Conservation (phyloP, 1,140 invertebrate genomes). For the Bicyclus anynana region DNA sequence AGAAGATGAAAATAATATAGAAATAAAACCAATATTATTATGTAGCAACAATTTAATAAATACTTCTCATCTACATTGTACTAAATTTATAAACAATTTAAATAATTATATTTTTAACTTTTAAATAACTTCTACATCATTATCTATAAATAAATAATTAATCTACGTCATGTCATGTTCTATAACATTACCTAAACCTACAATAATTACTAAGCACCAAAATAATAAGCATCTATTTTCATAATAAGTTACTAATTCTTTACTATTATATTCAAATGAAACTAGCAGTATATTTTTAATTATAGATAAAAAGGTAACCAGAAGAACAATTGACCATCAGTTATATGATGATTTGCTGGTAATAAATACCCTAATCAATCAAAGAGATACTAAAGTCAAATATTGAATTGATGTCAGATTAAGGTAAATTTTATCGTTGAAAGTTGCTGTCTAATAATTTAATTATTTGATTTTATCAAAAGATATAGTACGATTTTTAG, state of each 20-base stretch:
- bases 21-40: no score
- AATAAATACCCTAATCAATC: no score
- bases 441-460: no score
- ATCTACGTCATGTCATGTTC: not conserved
- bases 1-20: no score
- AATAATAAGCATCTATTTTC: conserved; percentile 12
- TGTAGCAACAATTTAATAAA: conserved; percentile 49
- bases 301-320: not conserved
- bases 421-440: not conserved
- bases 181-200: not conserved
- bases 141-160: conserved; percentile 5
- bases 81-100: conserved; percentile 16
- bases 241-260: not conserved
- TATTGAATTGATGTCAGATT: no score
- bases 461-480: conserved; percentile 52
- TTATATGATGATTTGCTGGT: no score
- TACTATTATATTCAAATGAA: not conserved
- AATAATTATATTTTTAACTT: conserved; percentile 17
- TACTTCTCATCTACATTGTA: conserved; percentile 24
- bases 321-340: no score
- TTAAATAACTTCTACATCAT: conserved; percentile 14
- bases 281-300: not conserved
- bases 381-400: no score
- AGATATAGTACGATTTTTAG: conserved; percentile 58
- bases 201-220: not conserved